A percentile compares a stretch with the other conserved stretches of the same genome.
Conservation (phyloP, 2,113 vertebrate genomes). For the Circaetus cinerascens region DNA sequence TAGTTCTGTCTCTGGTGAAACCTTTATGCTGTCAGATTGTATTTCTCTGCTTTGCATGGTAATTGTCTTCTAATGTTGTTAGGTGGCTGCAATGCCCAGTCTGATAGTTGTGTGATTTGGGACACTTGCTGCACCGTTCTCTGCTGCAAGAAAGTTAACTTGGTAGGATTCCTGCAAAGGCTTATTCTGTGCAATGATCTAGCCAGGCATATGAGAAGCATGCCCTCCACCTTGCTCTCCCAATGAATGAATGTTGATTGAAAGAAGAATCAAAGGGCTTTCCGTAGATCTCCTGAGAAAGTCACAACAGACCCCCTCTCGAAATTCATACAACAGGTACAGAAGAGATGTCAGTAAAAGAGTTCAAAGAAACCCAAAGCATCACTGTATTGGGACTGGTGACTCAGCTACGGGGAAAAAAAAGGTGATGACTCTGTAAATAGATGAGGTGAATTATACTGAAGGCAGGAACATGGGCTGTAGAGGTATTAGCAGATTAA, state of each 20-base stretch:
- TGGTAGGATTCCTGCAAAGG: background rate
- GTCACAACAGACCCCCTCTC: background rate
- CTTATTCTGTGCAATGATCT: background rate
- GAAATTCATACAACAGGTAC: background rate
- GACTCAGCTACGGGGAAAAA: background rate
- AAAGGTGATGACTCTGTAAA: background rate
- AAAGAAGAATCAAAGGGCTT: background rate
- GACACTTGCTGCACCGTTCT: background rate
- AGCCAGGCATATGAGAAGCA: background rate
- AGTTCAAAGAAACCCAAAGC: background rate
- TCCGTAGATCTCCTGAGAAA: background rate
- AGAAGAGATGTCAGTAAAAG: background rate
- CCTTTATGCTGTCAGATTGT: background rate
- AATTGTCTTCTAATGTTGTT: background rate
- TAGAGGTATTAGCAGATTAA: background rate
- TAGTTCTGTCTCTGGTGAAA: background rate
- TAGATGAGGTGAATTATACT: background rate
- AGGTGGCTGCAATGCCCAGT: background rate
- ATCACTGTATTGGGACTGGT: background rate
- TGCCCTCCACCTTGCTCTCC: background rate
- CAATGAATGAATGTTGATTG: background rate
- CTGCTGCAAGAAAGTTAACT: background rate
- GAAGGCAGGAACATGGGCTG: background rate
- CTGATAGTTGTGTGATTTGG: background rate
- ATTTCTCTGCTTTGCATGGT: background rate